Evolutionary conservation across 2,888 invertebrate genomes (phyloP).

Genomic region (Heliconius erato): DNA sequence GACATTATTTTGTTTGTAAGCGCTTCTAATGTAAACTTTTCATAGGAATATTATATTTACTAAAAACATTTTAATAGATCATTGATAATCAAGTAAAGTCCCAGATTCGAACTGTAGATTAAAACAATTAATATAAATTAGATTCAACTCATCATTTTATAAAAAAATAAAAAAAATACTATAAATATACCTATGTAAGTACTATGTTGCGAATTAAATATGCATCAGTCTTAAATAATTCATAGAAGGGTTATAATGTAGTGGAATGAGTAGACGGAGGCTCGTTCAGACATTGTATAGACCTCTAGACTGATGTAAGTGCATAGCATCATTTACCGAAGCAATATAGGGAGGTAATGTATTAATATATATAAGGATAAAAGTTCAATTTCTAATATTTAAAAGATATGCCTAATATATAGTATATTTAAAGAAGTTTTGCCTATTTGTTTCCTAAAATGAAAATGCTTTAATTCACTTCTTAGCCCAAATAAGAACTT

Average conservation of each 20-base stretch:
- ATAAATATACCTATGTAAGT: neutral
- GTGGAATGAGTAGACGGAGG: conserved; percentile 25
- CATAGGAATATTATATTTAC: too few relatives aligned
- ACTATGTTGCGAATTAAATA: neutral
- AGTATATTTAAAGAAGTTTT: neutral
- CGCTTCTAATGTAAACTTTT: neutral
- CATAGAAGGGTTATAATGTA: conserved; percentile 20
- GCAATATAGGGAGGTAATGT: neutral
- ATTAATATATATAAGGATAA: too few relatives aligned
- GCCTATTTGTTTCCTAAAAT: neutral
- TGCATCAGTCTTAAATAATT: conserved; percentile 12
- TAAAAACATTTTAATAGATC: too few relatives aligned
- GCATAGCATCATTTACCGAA: neutral
- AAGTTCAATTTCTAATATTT: too few relatives aligned
- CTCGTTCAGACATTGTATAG: conserved; percentile 19
- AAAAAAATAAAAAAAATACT: neutral
- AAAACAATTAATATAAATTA: neutral
- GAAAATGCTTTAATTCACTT: neutral
- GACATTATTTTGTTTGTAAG: neutral
- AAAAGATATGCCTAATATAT: neutral
- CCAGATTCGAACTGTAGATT: neutral
- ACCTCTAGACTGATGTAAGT: conserved; percentile 17
- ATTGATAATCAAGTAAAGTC: too few relatives aligned
- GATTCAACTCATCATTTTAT: neutral
- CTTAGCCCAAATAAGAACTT: too few relatives aligned